Conservation (phyloP, 2,113 vertebrate species). For the Guaruba guarouba region DNA sequence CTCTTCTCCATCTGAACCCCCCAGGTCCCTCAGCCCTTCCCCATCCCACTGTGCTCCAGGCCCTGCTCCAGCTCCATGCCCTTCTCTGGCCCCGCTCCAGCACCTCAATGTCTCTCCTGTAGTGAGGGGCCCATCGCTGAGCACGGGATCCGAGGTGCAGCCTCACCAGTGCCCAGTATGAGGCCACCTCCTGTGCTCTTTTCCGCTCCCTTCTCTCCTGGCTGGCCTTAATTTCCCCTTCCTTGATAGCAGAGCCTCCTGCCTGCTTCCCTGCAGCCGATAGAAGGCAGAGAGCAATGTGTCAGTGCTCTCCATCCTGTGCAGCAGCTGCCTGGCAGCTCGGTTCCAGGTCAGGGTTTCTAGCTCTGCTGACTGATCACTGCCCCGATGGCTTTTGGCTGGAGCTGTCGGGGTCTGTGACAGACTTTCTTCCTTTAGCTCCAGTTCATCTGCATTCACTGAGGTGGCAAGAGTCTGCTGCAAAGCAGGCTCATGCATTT, state of each 20-base stretch:
- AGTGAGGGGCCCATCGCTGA: no score
- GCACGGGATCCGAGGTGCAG: no score
- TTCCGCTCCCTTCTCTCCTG: neutral
- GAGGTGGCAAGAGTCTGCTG: neutral
- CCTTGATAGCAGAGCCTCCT: neutral
- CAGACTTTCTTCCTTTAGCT: neutral
- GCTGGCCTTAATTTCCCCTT: neutral
- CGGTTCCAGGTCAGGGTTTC: neutral
- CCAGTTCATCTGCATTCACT: neutral
- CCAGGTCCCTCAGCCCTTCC: no score
- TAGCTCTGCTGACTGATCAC: neutral
- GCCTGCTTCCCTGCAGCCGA: neutral
- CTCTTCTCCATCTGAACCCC: no score
- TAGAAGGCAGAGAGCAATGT: neutral
- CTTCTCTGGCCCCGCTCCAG: no score
- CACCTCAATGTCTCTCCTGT: no score
- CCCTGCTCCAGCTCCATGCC: no score
- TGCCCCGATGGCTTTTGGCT: neutral
- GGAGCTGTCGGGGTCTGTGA: neutral
- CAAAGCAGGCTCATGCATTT: fast-evolving
- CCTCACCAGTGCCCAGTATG: neutral
- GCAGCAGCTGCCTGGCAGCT: neutral
- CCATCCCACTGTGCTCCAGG: no score
- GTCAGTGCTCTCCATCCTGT: neutral
- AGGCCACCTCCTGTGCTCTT: neutral